phyloP scores from a whole-genome alignment of 2,888 invertebrate species.

The Mycalesis mineus region DNA sequence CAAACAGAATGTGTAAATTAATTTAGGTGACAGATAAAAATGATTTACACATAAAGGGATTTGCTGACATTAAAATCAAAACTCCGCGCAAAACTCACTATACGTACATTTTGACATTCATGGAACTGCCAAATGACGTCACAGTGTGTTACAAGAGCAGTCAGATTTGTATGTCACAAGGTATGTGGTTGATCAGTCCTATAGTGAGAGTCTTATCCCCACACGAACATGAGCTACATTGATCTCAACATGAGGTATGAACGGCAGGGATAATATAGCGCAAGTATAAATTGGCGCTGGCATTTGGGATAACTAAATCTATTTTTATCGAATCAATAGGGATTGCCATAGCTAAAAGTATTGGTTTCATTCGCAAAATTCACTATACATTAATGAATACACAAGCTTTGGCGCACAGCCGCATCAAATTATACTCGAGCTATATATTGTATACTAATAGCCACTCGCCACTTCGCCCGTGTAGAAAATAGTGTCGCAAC shows the following conservation, averaged over 20 bases:
- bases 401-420: not conserved
- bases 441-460: too few species aligned
- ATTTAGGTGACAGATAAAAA: too few species aligned
- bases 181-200: not conserved
- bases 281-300: not conserved
- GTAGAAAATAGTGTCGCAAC: too few species aligned
- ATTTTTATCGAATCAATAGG: not conserved
- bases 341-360: not conserved
- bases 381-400: not conserved
- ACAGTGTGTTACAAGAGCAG: too few species aligned
- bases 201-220: not conserved
- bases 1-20: too few species aligned
- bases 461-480: too few species aligned
- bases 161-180: not conserved
- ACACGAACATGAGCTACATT: not conserved
- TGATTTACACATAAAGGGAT: too few species aligned
- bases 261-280: not conserved
- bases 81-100: not conserved
- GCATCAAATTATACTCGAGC: not conserved
- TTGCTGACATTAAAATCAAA: not conserved
- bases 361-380: not conserved
- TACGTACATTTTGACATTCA: not conserved
- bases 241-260: conserved; percentile 3
- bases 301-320: not conserved
- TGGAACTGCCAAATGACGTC: too few species aligned